Conservation (phyloP, 1,140 invertebrate genomes). For the Tribolium madens region DNA sequence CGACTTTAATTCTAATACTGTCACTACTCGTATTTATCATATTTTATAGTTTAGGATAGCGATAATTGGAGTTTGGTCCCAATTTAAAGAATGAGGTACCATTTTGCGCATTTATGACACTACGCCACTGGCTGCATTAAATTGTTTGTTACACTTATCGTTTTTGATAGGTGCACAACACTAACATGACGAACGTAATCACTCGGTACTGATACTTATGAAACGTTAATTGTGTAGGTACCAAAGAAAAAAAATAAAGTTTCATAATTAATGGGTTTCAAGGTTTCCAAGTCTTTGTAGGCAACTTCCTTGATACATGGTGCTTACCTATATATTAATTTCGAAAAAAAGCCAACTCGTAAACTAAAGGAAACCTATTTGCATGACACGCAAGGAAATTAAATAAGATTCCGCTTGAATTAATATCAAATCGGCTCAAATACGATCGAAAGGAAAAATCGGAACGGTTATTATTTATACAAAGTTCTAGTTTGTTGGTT, state of each 20-base stretch:
- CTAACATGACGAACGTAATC: constrained; percentile 25
- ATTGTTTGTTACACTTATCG: constrained; percentile 33
- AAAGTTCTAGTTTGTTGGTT: neutral
- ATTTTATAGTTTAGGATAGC: neutral
- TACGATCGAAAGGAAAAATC: too few species aligned
- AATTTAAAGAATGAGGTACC: neutral
- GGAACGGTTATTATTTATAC: too few species aligned
- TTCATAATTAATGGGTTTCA: constrained; percentile 39
- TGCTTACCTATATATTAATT: constrained; percentile 27
- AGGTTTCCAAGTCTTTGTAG: constrained; percentile 33
- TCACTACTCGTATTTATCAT: too few species aligned
- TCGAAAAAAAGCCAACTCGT: neutral
- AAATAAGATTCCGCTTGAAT: constrained; percentile 21
- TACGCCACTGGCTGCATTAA: constrained; percentile 28
- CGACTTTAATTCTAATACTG: neutral
- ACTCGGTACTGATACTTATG: constrained; percentile 37
- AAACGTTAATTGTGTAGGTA: constrained; percentile 37
- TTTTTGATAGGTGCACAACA: constrained; percentile 31
- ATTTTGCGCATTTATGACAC: neutral
- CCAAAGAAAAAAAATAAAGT: constrained; percentile 28
- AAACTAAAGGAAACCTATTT: constrained; percentile 26
- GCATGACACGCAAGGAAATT: constrained; percentile 20
- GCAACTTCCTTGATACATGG: constrained; percentile 33
- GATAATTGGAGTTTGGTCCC: neutral
- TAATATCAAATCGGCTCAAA: neutral